phyloP scores from a whole-genome alignment of 2,888 invertebrate genomes.

The Phorcus lineatus region DNA sequence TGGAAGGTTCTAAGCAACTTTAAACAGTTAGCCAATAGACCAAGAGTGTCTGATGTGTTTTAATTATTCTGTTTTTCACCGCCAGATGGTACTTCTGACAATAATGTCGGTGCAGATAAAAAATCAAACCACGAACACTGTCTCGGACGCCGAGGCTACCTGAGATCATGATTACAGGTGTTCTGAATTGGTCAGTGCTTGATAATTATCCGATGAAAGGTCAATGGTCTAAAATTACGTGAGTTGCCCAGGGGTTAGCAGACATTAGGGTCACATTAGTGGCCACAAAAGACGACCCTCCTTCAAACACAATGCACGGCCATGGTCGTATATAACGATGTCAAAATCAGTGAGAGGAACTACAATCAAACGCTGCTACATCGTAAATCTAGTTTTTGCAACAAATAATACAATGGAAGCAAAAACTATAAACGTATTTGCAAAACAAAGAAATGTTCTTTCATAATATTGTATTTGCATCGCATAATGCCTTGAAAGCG shows the following conservation, averaged over 20 bases:
- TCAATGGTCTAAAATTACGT: conserved; percentile 23
- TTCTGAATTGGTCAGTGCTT: not conserved
- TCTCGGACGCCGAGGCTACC: not conserved
- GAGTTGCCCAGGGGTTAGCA: not conserved
- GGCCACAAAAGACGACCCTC: not conserved
- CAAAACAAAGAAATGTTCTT: too few relatives aligned
- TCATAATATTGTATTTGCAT: too few relatives aligned
- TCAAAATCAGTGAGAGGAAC: too few relatives aligned
- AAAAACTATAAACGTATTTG: too few relatives aligned
- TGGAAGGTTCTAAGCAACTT: too few relatives aligned
- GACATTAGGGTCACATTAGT: not conserved
- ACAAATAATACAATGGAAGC: too few relatives aligned
- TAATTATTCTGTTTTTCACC: conserved; percentile 24
- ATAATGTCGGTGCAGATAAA: conserved; percentile 7
- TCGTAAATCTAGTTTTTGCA: too few relatives aligned
- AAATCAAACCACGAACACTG: not conserved
- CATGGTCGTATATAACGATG: too few relatives aligned
- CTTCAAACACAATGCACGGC: not conserved
- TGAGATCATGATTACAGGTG: conserved; percentile 16
- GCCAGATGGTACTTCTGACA: conserved; percentile 6
- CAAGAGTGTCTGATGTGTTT: conserved; percentile 5
- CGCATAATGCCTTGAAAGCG: too few relatives aligned
- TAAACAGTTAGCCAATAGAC: too few relatives aligned
- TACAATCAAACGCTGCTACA: too few relatives aligned
- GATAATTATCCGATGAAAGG: conserved; percentile 2